phyloP scores from a whole-genome alignment of 1,140 invertebrate genomes.

The Periplaneta americana region DNA sequence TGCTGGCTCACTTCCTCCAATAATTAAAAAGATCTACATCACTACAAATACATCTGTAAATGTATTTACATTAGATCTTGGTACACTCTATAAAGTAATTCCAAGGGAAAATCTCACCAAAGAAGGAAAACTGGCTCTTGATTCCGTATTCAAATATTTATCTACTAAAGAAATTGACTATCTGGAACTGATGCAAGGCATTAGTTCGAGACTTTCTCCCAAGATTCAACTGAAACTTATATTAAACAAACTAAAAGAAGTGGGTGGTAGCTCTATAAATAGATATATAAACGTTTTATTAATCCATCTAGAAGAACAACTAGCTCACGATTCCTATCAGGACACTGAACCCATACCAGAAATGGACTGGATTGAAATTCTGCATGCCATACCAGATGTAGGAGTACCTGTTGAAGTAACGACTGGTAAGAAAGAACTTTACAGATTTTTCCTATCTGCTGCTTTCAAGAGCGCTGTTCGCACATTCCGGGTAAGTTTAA shows the following conservation, averaged over 20 bases:
- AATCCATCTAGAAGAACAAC: background rate
- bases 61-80: background rate
- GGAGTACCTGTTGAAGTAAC: background rate
- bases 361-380: background rate
- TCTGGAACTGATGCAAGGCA: background rate
- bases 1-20: background rate
- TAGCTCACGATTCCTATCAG: background rate
- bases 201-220: background rate
- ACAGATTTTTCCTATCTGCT: background rate
- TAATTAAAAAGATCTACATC: background rate
- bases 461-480: background rate
- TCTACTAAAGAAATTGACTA: background rate
- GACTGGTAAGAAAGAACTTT: background rate
- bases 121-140: background rate
- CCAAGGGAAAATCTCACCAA: background rate
- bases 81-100: background rate
- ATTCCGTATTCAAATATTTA: background rate
- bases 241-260: background rate
- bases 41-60: background rate
- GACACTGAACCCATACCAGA: background rate
- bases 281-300: background rate
- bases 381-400: background rate
- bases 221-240: background rate
- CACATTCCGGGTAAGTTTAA: background rate
- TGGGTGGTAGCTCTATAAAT: background rate